These are phyloP conservation scores for Araneus ventricosus DNA, from an alignment of 1,140 invertebrate genomes.

Conservation along the genomic window DNA sequence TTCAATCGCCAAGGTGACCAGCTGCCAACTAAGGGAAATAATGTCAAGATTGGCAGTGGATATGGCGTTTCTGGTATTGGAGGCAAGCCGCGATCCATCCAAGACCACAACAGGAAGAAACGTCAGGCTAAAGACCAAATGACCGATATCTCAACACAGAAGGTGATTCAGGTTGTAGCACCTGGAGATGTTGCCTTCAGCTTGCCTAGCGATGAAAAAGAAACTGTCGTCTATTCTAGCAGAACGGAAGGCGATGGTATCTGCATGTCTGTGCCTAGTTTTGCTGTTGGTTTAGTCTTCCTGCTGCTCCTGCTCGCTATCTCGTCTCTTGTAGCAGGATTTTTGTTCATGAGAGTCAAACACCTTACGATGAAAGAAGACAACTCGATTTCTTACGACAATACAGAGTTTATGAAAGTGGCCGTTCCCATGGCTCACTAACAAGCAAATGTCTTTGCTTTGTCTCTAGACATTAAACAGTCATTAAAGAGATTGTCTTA, in stretches of 20 bases:
- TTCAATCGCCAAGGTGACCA: conserved; percentile 74
- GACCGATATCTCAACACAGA: conserved; percentile 94
- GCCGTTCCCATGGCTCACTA: conserved; percentile 70
- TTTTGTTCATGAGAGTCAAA: conserved; percentile 91
- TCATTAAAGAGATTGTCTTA: neutral
- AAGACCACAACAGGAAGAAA: conserved; percentile 87
- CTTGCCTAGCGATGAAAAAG: conserved; percentile 86
- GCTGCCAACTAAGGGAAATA: conserved; percentile 63
- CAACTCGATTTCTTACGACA: conserved; percentile 69
- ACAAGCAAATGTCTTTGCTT: neutral
- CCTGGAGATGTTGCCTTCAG: conserved; percentile 96
- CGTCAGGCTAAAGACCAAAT: conserved; percentile 81
- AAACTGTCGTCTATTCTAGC: conserved; percentile 88
- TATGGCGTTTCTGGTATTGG: conserved; percentile 75
- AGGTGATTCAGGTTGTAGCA: conserved; percentile 94
- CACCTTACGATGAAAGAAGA: conserved; percentile 74
- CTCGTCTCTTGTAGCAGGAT: conserved; percentile 93
- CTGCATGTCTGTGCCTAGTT: conserved; percentile 95
- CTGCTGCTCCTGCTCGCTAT: conserved; percentile 92
- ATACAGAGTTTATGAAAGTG: conserved; percentile 72
- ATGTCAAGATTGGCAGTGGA: conserved; percentile 45
- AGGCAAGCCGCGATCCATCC: conserved; percentile 76
- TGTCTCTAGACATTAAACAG: neutral
- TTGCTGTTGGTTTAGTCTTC: conserved; percentile 94
- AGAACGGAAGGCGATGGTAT: conserved; percentile 83